phyloP scores from a whole-genome alignment of 1,140 invertebrate species.

The Drosophila persimilis region DNA sequence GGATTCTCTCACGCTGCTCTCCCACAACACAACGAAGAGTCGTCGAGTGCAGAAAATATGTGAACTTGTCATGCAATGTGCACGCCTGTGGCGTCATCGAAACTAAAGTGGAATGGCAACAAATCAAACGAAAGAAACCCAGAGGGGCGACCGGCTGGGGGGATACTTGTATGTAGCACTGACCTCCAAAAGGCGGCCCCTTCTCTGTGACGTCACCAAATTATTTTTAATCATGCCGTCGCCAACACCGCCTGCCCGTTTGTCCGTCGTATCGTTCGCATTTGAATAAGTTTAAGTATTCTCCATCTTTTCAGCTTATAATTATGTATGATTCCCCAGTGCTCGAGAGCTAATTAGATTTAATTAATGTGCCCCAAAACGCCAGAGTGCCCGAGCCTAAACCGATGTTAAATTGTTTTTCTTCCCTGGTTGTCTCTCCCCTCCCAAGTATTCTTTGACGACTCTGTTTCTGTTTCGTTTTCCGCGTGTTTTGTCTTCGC shows the following conservation, averaged over 20 bases:
- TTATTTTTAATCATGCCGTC: slow-evolving; percentile 69
- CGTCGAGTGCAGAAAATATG: slow-evolving; percentile 14
- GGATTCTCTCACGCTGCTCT: slow-evolving; percentile 13
- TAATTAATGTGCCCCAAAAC: slow-evolving; percentile 54
- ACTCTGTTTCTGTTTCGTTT: slow-evolving; percentile 28
- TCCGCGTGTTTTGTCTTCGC: slow-evolving; percentile 12
- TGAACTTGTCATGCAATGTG: slow-evolving; percentile 42
- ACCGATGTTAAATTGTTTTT: slow-evolving; percentile 62
- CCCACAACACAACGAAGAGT: too few relatives aligned
- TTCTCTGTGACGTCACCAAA: slow-evolving; percentile 61
- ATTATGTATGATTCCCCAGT: slow-evolving; percentile 31
- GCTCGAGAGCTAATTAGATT: slow-evolving; percentile 59
- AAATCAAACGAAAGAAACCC: slow-evolving; percentile 6
- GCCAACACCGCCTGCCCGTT: slow-evolving; percentile 6
- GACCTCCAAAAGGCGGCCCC: slow-evolving; percentile 43
- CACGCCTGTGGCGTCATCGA: slow-evolving; percentile 53
- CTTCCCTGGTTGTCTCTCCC: not conserved
- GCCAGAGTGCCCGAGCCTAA: slow-evolving; percentile 35
- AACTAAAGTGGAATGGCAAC: not conserved
- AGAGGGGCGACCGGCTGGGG: not conserved
- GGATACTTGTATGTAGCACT: slow-evolving; percentile 15
- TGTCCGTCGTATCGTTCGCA: slow-evolving; percentile 21
- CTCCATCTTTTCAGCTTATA: slow-evolving; percentile 41
- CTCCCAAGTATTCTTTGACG: too few relatives aligned
- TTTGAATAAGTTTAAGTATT: not conserved